A percentile compares a stretch with the other conserved stretches of the same genome.
phyloP scores from a whole-genome alignment of 2,797 vertebrate species.

The Salarias fasciatus region DNA sequence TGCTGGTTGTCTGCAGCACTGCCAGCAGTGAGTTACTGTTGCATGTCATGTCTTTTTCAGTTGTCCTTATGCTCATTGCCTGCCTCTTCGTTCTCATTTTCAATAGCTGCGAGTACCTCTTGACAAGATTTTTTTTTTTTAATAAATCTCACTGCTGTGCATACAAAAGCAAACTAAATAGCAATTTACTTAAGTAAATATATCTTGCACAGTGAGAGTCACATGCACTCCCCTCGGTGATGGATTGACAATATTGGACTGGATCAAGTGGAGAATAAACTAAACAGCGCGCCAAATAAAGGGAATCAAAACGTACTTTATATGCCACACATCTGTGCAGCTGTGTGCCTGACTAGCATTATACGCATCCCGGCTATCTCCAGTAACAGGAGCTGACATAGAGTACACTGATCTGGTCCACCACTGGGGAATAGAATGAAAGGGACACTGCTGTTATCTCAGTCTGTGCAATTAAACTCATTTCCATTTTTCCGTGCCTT shows the following conservation, averaged over 20 bases:
- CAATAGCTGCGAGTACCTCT: conserved; percentile 1
- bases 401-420: conserved; percentile 14
- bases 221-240: conserved; percentile 6
- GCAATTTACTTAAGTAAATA: conserved; percentile 31
- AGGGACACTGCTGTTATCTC: conserved; percentile 38
- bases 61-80: neutral
- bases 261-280: conserved; percentile 6
- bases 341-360: neutral
- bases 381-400: conserved; percentile 13
- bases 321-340: conserved; percentile 12
- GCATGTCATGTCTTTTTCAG: conserved; percentile 10
- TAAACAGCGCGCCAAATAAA: conserved; percentile 22
- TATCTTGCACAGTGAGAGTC: conserved; percentile 13
- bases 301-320: conserved; percentile 4
- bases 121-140: conserved; percentile 12
- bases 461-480: conserved; percentile 43
- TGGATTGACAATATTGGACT: conserved; percentile 6
- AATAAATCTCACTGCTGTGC: neutral
- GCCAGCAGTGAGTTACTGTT: neutral
- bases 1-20: neutral
- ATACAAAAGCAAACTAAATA: conserved; percentile 30
- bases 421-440: conserved; percentile 23
- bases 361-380: neutral
- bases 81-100: conserved; percentile 8
- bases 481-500: conserved; percentile 57